Conservation (phyloP, 1,140 invertebrate species). For the Ericerus pela region DNA sequence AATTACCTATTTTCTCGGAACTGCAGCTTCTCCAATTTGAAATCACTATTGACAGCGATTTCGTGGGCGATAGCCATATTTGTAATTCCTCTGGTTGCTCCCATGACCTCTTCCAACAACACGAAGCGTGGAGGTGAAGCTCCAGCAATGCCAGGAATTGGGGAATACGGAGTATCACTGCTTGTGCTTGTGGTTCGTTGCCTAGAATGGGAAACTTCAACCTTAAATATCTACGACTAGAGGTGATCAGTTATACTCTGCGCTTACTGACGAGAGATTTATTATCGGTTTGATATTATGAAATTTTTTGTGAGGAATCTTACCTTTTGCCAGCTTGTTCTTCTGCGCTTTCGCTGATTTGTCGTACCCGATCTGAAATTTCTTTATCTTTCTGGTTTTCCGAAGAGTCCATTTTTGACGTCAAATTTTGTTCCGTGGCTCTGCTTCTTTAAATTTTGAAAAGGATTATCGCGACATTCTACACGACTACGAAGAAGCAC, state of each 20-base stretch:
- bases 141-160: slow-evolving; percentile 32
- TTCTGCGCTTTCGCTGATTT: slow-evolving; percentile 1
- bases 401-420: no score
- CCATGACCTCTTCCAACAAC: slow-evolving; percentile 75
- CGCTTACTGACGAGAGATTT: no score
- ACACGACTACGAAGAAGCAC: no score
- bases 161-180: not conserved
- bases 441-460: no score
- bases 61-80: slow-evolving; percentile 92
- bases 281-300: no score
- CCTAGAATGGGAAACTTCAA: not conserved
- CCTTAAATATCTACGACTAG: no score
- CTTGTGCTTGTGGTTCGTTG: not conserved
- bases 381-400: slow-evolving; percentile 1
- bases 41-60: slow-evolving; percentile 84
- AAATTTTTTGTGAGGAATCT: no score
- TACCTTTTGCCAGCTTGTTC: slow-evolving; percentile 6
- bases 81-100: slow-evolving; percentile 71
- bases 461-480: no score
- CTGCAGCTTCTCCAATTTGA: slow-evolving; percentile 67
- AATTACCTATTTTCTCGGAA: slow-evolving; percentile 53
- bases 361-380: not conserved
- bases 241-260: no score
- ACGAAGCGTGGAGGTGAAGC: slow-evolving; percentile 77
- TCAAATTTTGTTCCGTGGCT: no score